A percentile compares a stretch with the other conserved stretches of the same genome.
These are phyloP conservation scores for Drosophila infuscata DNA, from an alignment of 2,888 invertebrate genomes.

Conservation along the genomic window DNA sequence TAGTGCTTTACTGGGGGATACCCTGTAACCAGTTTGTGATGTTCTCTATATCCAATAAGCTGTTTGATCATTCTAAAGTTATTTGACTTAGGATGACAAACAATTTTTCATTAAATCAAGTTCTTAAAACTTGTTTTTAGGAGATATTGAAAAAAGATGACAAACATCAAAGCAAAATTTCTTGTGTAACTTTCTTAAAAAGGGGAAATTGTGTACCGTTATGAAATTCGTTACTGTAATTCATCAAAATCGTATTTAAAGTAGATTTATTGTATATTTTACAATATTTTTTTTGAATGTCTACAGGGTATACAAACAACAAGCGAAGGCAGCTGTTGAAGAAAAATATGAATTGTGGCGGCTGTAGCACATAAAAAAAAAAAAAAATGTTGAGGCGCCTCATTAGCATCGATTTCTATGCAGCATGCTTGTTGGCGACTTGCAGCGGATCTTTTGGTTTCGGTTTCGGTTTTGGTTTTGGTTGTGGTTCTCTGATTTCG, in stretches of 20 bases:
- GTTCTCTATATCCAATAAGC: neutral
- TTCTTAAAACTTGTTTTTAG: neutral
- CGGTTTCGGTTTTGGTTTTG: conserved; percentile 2
- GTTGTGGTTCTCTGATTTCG: conserved; percentile 12
- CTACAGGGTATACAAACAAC: neutral
- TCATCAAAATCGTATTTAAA: no score
- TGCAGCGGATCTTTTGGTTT: conserved; percentile 15
- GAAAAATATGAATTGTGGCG: conserved; percentile 7
- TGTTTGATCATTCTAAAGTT: neutral
- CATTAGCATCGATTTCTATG: conserved; percentile 40
- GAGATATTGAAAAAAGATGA: neutral
- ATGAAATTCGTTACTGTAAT: no score
- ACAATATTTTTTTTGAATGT: neutral
- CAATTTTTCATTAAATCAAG: neutral
- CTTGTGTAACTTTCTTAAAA: neutral
- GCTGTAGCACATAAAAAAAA: neutral
- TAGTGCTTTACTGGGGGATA: neutral
- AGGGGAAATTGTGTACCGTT: neutral
- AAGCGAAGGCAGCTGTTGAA: conserved; percentile 1
- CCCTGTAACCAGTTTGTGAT: neutral
- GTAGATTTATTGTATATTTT: no score
- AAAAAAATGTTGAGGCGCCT: conserved; percentile 25
- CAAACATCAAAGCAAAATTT: neutral
- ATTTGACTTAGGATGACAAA: neutral
- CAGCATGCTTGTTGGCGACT: conserved; percentile 18